Evolutionary conservation across 2,888 invertebrate genomes (phyloP).

Genomic region (Tricholauxania praeusta): DNA sequence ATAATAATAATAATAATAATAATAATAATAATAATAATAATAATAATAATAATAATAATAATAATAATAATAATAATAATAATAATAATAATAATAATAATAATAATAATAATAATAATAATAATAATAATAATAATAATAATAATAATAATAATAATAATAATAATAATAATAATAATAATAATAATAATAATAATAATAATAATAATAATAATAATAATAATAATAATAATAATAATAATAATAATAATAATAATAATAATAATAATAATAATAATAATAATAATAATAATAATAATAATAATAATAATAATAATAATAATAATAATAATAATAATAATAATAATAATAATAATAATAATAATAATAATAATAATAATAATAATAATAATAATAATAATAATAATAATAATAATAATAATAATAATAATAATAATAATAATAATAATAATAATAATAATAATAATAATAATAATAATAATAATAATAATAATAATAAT

Average conservation of each 20-base stretch:
- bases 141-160: slow-evolving; percentile 4
- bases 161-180: neutral
- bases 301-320: neutral
- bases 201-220: neutral
- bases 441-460: neutral
- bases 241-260: slow-evolving; percentile 5
- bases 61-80: neutral
- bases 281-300: slow-evolving; percentile 4
- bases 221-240: neutral
- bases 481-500: neutral
- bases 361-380: neutral
- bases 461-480: neutral
- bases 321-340: neutral
- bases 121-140: slow-evolving; percentile 11
- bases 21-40: neutral
- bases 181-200: neutral
- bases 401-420: slow-evolving; percentile 11
- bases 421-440: slow-evolving; percentile 4
- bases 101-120: slow-evolving; percentile 9
- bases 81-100: neutral
- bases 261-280: slow-evolving; percentile 11
- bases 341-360: neutral
- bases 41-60: neutral
- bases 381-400: slow-evolving; percentile 5
- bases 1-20: slow-evolving; percentile 4